Conservation (phyloP, 2,113 vertebrate species). For the Sorex fumeus region DNA sequence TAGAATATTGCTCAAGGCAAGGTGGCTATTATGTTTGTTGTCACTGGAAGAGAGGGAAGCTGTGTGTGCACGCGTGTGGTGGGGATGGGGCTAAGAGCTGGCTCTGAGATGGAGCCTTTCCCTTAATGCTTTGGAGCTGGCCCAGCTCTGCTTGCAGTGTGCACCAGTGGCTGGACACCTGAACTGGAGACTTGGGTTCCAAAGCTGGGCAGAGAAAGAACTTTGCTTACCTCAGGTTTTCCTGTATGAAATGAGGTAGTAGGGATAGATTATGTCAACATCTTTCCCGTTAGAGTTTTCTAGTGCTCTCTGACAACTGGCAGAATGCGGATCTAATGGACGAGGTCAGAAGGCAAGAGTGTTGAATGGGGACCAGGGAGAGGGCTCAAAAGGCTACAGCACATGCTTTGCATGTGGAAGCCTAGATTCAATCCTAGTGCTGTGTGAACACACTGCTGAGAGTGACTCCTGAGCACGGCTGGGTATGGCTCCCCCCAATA, state of each 20-base stretch:
- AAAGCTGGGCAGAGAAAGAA: not conserved
- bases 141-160: not conserved
- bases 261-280: not conserved
- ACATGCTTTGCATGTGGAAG: not conserved
- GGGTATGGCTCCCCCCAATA: too few relatives aligned
- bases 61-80: not conserved
- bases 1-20: constrained; percentile 39
- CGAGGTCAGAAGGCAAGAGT: not conserved
- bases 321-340: not conserved
- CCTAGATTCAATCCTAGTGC: too few relatives aligned
- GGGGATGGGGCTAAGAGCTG: not conserved
- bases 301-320: not conserved
- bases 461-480: too few relatives aligned
- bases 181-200: not conserved
- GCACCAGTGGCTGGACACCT: not conserved
- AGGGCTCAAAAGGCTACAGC: not conserved
- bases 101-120: not conserved
- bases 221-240: not conserved
- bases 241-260: not conserved
- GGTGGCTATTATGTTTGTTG: not conserved
- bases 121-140: not conserved
- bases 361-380: not conserved
- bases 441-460: too few relatives aligned
- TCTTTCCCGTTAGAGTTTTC: constrained; percentile 1
- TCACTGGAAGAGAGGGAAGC: not conserved